phyloP scores from a whole-genome alignment of 2,113 vertebrate species.

The Varanus salvator region DNA sequence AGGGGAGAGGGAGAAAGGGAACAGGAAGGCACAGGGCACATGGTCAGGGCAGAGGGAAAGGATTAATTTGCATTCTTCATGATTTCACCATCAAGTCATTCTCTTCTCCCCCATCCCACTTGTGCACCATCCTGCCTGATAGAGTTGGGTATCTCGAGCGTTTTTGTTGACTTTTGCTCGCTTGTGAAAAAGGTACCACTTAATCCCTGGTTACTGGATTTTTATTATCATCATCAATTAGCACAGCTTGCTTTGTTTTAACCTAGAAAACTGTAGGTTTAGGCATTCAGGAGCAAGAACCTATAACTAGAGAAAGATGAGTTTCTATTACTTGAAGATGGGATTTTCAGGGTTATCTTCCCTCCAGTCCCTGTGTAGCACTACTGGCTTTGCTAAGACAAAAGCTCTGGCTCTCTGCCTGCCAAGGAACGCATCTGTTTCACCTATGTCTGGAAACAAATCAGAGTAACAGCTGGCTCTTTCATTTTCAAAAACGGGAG shows the following conservation, averaged over 20 bases:
- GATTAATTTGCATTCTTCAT: background rate
- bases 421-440: background rate
- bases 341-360: too few species aligned
- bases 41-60: background rate
- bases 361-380: too few species aligned
- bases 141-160: too few species aligned
- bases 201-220: too few species aligned
- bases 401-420: background rate
- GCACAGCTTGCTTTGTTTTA: too few species aligned
- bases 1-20: background rate
- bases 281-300: background rate
- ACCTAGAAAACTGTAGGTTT: too few species aligned
- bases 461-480: background rate
- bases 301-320: background rate
- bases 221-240: too few species aligned
- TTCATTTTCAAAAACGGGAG: background rate
- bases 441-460: background rate
- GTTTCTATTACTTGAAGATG: too few species aligned
- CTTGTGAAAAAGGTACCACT: too few species aligned
- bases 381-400: background rate
- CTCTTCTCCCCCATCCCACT: background rate
- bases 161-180: too few species aligned
- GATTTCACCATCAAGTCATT: background rate
- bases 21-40: too few species aligned
- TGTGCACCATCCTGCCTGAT: too few species aligned